Percentiles rank a stretch among this genome's conserved stretches.
Conservation (phyloP, 1,140 invertebrate species). For the Conus betulinus region DNA sequence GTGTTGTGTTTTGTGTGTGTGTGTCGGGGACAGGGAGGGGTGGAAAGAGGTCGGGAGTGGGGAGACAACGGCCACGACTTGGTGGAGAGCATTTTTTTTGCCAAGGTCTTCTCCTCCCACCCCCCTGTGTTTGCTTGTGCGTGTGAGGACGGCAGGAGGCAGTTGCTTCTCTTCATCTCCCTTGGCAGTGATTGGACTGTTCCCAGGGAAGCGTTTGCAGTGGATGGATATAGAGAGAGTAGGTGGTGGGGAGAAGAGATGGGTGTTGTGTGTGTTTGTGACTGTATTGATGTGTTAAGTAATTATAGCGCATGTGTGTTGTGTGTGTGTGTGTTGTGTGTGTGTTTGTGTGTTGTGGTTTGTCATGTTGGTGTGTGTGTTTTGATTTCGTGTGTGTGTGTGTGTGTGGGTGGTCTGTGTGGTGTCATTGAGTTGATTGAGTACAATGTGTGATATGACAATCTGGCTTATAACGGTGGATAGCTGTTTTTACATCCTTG, state of each 20-base stretch:
- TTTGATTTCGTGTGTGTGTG: slow-evolving; percentile 25
- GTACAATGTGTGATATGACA: background rate
- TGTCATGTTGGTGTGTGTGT: background rate
- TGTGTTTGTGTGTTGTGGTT: slow-evolving; percentile 22
- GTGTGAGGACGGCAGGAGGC: background rate
- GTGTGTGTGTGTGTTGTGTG: slow-evolving; percentile 8
- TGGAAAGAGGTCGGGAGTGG: too few species aligned
- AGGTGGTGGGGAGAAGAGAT: background rate
- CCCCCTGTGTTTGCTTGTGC: background rate
- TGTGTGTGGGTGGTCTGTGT: background rate
- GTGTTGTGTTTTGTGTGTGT: too few species aligned
- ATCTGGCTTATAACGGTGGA: background rate
- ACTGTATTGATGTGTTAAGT: too few species aligned
- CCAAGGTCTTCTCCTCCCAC: too few species aligned
- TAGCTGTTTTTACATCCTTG: background rate
- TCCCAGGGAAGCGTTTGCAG: background rate
- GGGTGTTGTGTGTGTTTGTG: background rate
- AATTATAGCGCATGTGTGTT: too few species aligned
- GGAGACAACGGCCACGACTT: too few species aligned
- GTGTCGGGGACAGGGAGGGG: too few species aligned
- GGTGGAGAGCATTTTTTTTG: too few species aligned
- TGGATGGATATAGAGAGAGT: background rate
- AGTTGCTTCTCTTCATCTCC: background rate
- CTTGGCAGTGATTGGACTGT: background rate
- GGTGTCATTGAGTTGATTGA: background rate